Percentiles rank a stretch among this genome's conserved stretches.
phyloP scores from a whole-genome alignment of 2,797 vertebrate species.

The Sarcoramphus papa region DNA sequence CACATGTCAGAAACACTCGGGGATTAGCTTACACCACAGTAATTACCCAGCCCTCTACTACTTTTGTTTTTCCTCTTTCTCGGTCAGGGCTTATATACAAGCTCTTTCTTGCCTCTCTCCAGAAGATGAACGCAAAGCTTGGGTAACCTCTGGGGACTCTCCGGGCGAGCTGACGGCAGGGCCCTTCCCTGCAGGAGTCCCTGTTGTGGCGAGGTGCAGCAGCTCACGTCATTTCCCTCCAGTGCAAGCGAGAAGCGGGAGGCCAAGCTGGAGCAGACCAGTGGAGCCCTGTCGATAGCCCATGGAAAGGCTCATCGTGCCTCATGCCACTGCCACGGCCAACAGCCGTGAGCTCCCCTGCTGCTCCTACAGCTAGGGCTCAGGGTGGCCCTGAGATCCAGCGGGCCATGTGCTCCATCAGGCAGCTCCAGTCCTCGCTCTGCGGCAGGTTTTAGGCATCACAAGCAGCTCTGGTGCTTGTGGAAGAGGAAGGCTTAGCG shows the following conservation, averaged over 20 bases:
- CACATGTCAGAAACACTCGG: neutral
- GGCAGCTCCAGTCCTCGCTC: neutral
- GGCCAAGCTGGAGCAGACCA: neutral
- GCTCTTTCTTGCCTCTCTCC: neutral
- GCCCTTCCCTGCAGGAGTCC: neutral
- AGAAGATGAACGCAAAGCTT: neutral
- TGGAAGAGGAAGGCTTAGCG: neutral
- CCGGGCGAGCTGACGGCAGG: neutral
- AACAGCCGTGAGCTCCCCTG: neutral
- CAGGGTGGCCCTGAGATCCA: too few relatives aligned
- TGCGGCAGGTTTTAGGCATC: accelerated
- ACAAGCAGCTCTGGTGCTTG: neutral
- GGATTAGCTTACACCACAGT: neutral
- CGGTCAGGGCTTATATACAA: constrained; percentile 17
- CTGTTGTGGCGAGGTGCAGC: neutral
- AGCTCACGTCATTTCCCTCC: neutral
- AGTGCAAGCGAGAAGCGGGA: neutral
- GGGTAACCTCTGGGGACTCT: neutral
- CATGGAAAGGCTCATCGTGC: neutral
- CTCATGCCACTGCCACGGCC: neutral
- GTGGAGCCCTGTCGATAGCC: neutral
- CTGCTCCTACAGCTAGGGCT: neutral
- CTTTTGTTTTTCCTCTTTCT: neutral
- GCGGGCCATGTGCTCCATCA: accelerated
- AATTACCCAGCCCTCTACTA: constrained; percentile 32